phyloP scores from a whole-genome alignment of 2,113 vertebrate species.

The Callaeas wilsoni region DNA sequence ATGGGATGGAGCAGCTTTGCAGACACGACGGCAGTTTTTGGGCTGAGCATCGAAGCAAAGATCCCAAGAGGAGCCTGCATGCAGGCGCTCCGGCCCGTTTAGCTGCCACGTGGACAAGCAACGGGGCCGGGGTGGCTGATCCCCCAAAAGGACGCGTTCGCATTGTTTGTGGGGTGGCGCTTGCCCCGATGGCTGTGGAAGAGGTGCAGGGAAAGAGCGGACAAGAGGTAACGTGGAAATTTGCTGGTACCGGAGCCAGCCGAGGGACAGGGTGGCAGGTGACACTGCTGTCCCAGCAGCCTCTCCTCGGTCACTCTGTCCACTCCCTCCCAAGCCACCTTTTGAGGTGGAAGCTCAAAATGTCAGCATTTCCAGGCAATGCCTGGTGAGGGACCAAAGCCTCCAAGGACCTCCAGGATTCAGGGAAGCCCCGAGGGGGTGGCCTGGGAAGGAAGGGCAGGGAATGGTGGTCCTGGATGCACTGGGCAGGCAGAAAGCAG shows the following conservation, averaged over 20 bases:
- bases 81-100: rapidly evolving
- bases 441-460: background rate
- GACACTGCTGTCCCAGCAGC: background rate
- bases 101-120: background rate
- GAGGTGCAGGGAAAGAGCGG: rapidly evolving
- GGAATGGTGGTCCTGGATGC: background rate
- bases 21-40: rapidly evolving
- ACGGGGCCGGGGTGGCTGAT: rapidly evolving
- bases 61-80: background rate
- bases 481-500: background rate
- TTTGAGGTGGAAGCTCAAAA: rapidly evolving
- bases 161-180: rapidly evolving
- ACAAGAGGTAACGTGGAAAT: background rate
- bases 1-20: background rate
- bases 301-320: rapidly evolving
- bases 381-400: background rate
- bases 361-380: background rate
- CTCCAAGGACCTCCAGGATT: background rate
- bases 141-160: rapidly evolving
- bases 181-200: rapidly evolving
- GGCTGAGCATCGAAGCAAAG: rapidly evolving
- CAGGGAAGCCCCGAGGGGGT: rapidly evolving
- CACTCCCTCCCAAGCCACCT: background rate
- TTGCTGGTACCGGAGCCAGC: rapidly evolving
- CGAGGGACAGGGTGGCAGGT: rapidly evolving